A percentile compares a stretch with the other conserved stretches of the same genome.
Evolutionary conservation across 2,113 vertebrate genomes (phyloP).

Genomic region (Vombatus ursinus): DNA sequence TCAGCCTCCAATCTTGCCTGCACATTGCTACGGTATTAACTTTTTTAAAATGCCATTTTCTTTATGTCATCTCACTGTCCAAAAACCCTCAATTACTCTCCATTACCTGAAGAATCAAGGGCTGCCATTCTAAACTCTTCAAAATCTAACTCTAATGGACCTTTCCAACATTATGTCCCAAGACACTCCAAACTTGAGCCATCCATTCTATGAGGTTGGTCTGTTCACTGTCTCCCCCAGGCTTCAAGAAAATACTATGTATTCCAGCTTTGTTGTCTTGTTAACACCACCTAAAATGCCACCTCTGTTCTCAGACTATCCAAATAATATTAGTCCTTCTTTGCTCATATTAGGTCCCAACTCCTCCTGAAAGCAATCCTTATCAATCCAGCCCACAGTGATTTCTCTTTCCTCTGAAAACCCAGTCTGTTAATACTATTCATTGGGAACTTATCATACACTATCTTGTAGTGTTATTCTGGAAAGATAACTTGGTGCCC

Average conservation of each 20-base stretch:
- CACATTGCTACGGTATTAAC: background rate
- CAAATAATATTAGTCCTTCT: background rate
- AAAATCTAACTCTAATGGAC: background rate
- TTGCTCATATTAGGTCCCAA: background rate
- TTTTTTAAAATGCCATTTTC: background rate
- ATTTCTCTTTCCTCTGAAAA: background rate
- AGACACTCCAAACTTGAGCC: background rate
- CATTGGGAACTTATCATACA: background rate
- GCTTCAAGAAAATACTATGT: background rate
- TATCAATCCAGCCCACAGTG: background rate
- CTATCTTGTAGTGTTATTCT: background rate
- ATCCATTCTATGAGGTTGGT: background rate
- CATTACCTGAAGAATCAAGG: background rate
- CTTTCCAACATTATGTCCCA: background rate
- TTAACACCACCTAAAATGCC: background rate
- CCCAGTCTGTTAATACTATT: background rate
- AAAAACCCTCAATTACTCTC: background rate
- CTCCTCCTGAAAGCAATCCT: background rate
- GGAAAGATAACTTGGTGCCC: background rate
- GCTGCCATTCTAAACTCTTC: background rate
- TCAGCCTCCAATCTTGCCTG: no score
- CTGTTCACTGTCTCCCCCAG: background rate
- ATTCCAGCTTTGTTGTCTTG: background rate
- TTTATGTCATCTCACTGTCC: background rate
- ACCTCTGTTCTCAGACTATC: background rate